Percentiles rank a stretch among this genome's conserved stretches.
These are phyloP conservation scores for Drosophila fuyamai DNA, from an alignment of 1,140 invertebrate species.

Conservation along the genomic window DNA sequence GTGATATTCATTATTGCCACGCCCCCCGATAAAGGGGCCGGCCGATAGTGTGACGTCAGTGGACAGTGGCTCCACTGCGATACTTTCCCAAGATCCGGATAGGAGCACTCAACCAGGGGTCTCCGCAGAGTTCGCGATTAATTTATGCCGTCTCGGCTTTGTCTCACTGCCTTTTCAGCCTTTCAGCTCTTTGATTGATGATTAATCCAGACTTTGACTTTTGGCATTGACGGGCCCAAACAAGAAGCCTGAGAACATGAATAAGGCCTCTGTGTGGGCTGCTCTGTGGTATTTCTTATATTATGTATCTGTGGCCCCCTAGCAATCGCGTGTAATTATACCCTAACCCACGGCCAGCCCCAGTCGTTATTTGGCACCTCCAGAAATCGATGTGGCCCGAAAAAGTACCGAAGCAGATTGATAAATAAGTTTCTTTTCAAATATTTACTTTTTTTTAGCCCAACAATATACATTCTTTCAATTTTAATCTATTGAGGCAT, in stretches of 20 bases:
- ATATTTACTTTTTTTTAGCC: not conserved
- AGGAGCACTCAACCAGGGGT: constrained; percentile 12
- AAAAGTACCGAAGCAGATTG: too few species aligned
- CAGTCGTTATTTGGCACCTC: not conserved
- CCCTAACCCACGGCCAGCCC: constrained; percentile 1
- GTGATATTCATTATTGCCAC: not conserved
- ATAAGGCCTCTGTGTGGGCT: constrained; percentile 20
- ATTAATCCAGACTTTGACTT: constrained; percentile 82
- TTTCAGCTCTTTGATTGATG: constrained; percentile 70
- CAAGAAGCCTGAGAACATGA: constrained; percentile 38
- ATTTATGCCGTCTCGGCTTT: constrained; percentile 57
- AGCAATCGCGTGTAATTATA: constrained; percentile 16
- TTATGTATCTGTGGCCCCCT: constrained; percentile 4
- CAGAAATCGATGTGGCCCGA: too few species aligned
- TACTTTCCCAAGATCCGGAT: constrained; percentile 43
- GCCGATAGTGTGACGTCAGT: constrained; percentile 15
- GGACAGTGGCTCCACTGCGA: not conserved
- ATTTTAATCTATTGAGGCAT: too few species aligned
- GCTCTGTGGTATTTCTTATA: constrained; percentile 5
- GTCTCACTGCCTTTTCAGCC: constrained; percentile 5
- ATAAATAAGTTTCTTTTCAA: too few species aligned
- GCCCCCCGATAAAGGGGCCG: not conserved
- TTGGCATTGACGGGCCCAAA: constrained; percentile 66
- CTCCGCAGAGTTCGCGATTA: constrained; percentile 49
- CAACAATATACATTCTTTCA: too few species aligned